Evolutionary conservation across 2,113 vertebrate species (phyloP), one percentile per base, ranked within the genome.

Genomic region (Pyxicephalus adspersus): DNA sequence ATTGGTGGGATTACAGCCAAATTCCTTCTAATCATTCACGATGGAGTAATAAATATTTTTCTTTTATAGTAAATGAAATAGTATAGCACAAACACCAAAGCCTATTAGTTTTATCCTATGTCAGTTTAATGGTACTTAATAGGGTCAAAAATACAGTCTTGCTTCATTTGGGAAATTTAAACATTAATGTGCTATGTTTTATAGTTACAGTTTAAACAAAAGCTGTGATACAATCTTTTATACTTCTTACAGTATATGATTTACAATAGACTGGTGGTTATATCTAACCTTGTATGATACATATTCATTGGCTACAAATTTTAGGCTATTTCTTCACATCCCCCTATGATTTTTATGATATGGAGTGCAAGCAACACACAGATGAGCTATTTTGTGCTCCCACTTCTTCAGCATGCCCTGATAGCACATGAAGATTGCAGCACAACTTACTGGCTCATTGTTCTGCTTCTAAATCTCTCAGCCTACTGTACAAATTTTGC

Each of bases 161-260:
- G 25, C 34, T 75, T 45, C 31, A 75, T 60, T 23, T 75, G 72
- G 73, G 58, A 61, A 18, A 50, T 45, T 63, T 76, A 26, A 61
- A 75, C 31, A 63, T 75, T 45, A 64, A 76, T 51, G 58, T 28
- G 73, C 73, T 51, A 63, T 50, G n/a, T 76, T 25, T 50, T 63
- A 50, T 64, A 63, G 28, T n/a, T 61, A 28, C 34, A 9, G 25
- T 76, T 51, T 38, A 70, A 73, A 5, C 26, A 9, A 54, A 26
- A 13, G n/a, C 15, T 72, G 68, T 72, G n/a, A 72, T 55, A 55
- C 20, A 19, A 29, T 23, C 17, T 45, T 75, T 75, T 20, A 73
- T 34, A 73, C 57, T 57, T 57, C 31, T n/a, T n/a, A n/a, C 28
- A 73, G 20, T 57, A 57, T 54, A 52, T 11, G n/a, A 34, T 73